Evolutionary conservation across 2,113 vertebrate species (phyloP).

Genomic region (Promerops cafer): DNA sequence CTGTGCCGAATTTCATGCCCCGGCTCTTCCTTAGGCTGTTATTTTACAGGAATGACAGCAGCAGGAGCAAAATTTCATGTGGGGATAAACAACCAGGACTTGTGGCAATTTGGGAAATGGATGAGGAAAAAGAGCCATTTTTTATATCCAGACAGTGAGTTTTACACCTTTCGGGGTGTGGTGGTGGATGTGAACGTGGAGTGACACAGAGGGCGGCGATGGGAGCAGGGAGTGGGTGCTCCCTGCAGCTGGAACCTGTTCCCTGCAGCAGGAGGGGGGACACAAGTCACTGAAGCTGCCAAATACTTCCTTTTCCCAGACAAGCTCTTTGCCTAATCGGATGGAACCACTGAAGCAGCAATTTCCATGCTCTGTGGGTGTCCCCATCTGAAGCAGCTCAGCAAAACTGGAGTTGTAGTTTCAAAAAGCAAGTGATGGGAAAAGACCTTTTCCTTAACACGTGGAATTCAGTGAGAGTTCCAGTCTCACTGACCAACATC

Average conservation of each 20-base stretch:
- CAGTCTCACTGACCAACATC: background rate
- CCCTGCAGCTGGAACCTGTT: background rate
- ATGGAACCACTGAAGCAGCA: background rate
- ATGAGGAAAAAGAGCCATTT: background rate
- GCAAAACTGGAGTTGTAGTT: background rate
- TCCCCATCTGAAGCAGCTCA: background rate
- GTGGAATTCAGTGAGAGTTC: background rate
- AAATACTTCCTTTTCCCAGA: background rate
- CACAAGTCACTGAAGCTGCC: background rate
- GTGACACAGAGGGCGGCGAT: background rate
- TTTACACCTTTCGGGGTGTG: background rate
- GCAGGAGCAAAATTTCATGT: background rate
- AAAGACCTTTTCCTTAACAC: background rate
- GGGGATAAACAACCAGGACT: background rate
- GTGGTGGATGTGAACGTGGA: fast-evolving
- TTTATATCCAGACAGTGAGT: background rate
- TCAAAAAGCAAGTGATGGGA: background rate
- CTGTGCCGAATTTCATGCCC: background rate
- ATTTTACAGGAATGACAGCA: background rate
- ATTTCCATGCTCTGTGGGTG: background rate
- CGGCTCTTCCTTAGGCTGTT: background rate
- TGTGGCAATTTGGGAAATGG: background rate
- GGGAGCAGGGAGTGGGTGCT: background rate
- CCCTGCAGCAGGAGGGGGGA: background rate
- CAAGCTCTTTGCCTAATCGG: background rate